A percentile compares a stretch with the other conserved stretches of the same genome.
Evolutionary conservation across 2,888 invertebrate genomes (phyloP).

Genomic region (Metacarcinus magister): DNA sequence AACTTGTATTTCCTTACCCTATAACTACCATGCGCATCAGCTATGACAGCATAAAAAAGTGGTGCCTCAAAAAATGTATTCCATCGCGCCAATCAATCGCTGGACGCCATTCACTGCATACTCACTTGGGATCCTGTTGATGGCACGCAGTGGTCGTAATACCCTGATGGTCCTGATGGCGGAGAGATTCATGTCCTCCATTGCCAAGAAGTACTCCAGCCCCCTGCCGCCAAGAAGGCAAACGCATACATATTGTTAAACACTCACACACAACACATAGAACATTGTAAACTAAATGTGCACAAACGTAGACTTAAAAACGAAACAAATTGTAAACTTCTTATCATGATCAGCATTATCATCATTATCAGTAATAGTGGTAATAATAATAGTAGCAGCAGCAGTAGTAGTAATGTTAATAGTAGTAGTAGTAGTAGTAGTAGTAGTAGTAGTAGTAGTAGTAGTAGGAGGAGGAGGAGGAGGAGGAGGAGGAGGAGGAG

Average conservation of each 20-base stretch:
- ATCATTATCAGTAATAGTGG: not conserved
- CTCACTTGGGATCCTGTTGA: conserved; percentile 99
- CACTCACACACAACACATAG: not conserved
- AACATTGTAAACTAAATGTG: not conserved
- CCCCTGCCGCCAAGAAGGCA: conserved; percentile 86
- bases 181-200: conserved; percentile 98
- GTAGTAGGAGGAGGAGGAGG: too few species aligned
- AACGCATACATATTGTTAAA: not conserved
- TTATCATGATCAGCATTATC: not conserved
- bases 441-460: conserved; percentile 1
- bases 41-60: too few species aligned
- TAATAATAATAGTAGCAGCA: not conserved
- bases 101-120: conserved; percentile 83
- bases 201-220: conserved; percentile 95
- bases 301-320: not conserved
- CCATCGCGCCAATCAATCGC: too few species aligned
- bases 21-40: not conserved
- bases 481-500: too few species aligned
- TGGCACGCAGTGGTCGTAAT: conserved; percentile 97
- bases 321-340: too few species aligned
- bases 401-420: not conserved
- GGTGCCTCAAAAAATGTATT: too few species aligned
- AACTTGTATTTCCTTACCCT: not conserved
- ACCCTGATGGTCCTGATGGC: conserved; percentile 99
- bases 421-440: conserved; percentile 3